Evolutionary conservation across 2,888 invertebrate species (phyloP).

Genomic region (Lycia hirtaria): DNA sequence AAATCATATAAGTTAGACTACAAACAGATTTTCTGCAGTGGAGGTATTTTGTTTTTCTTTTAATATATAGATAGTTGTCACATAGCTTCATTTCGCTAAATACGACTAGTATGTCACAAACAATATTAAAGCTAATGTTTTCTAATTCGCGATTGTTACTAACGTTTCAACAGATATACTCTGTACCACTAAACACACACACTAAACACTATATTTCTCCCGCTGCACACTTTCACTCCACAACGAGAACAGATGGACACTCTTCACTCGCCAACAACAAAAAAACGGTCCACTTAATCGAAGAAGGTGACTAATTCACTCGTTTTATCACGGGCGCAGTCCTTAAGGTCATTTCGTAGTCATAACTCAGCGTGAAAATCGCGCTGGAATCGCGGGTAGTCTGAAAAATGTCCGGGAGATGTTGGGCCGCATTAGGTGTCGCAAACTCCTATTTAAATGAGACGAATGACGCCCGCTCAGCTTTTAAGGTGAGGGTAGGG

Average conservation of each 20-base stretch:
- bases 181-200: too few species aligned
- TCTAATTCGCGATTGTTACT: too few species aligned
- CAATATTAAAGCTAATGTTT: too few species aligned
- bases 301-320: conserved; percentile 36
- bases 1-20: too few species aligned
- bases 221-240: neutral
- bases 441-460: conserved; percentile 78
- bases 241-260: conserved; percentile 19
- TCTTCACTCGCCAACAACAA: conserved; percentile 14
- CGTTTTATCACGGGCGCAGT: conserved; percentile 37
- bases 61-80: too few species aligned
- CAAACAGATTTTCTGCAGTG: too few species aligned
- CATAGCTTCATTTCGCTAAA: too few species aligned
- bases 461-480: conserved; percentile 64
- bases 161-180: too few species aligned
- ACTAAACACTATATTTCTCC: neutral
- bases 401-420: conserved; percentile 63
- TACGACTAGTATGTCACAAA: too few species aligned
- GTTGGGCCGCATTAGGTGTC: conserved; percentile 68
- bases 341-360: conserved; percentile 38
- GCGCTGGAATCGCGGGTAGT: conserved; percentile 43
- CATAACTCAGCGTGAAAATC: conserved; percentile 43
- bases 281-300: conserved; percentile 31
- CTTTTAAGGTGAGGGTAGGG: conserved; percentile 32
- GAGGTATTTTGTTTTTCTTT: too few species aligned